A percentile compares a stretch with the other conserved stretches of the same genome.
phyloP scores from a whole-genome alignment of 2,113 vertebrate species.

The Melanotaenia duboulayi region DNA sequence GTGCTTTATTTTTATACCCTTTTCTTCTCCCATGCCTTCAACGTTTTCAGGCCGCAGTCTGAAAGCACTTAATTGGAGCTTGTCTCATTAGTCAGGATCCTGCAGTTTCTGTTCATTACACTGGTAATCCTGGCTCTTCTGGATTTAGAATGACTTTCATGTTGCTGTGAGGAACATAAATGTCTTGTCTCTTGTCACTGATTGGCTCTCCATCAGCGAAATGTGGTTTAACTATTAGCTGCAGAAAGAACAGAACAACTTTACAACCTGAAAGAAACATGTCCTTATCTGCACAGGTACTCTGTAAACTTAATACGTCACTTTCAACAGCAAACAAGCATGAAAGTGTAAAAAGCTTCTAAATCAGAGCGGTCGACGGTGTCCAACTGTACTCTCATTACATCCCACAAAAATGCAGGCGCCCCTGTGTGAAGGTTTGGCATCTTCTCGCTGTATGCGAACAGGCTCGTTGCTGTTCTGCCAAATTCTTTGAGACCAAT shows the following conservation, averaged over 20 bases:
- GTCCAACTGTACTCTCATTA: slow-evolving; percentile 47
- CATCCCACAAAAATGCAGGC: slow-evolving; percentile 54
- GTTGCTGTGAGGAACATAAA: slow-evolving; percentile 2
- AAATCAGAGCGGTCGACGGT: slow-evolving; percentile 28
- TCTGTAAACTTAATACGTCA: too few species aligned
- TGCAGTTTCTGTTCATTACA: slow-evolving; percentile 10
- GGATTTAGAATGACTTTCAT: slow-evolving; percentile 7
- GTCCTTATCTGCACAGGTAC: neutral
- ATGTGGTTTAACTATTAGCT: too few species aligned
- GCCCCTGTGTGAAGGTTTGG: slow-evolving; percentile 64
- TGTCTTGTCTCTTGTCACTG: too few species aligned
- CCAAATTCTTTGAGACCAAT: slow-evolving; percentile 57
- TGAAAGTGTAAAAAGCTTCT: slow-evolving; percentile 32
- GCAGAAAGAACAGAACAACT: neutral
- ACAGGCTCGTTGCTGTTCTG: slow-evolving; percentile 53
- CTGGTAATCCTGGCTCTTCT: neutral
- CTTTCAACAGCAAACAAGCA: slow-evolving; percentile 10
- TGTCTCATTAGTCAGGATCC: neutral
- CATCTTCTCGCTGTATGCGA: slow-evolving; percentile 38
- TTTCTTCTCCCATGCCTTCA: too few species aligned
- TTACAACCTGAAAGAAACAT: neutral
- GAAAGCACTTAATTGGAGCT: neutral
- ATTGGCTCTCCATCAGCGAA: too few species aligned
- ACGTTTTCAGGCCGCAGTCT: neutral
- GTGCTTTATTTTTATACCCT: neutral